Base-by-base conservation (phyloP, 2,888 invertebrate genomes). In the Xestoiulus laeticollis region DNA sequence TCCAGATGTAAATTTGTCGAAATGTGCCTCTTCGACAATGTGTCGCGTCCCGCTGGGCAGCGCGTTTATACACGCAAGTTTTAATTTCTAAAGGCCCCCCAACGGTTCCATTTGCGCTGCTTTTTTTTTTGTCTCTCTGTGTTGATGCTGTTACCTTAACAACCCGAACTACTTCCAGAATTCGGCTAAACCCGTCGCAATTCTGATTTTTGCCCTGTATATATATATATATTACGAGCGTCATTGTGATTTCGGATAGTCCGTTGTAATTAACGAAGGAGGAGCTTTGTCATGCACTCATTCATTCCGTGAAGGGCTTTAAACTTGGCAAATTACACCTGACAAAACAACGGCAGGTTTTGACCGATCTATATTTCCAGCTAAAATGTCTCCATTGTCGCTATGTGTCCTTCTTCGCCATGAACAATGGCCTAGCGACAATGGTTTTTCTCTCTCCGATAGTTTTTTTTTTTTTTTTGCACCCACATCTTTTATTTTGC, bases 101-200 rank as follows among this genome's bases (percentile, higher is more conserved):
- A 12, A 22, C 26, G 26, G 68, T 26, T 12, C 68, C 68, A 68
- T 68, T 26, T 26, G n/a, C 2, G 68, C 26, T 6, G 68, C 26
- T 48, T n/a, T 68, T n/a, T n/a, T n/a, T n/a, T 33, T 84, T 33
- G 84, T 84, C 38, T 22, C 2, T 3, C 22, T 84, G 84, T 84
- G 19, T 84, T 84, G 84, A 38, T 38, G 38, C 84, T 8, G 84
- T 84, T 84, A 38, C 84, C 84, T 12, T 84, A 84, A 84, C 84
- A 84, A 84, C 84, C 19, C 8, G 32, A n/a, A 33, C 43, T 22
- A 84, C 38, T 43, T 43, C 33, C 84, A 84, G 33, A 84, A 84
- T 68, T n/a, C 26, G n/a, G 6, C n/a, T 59, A 59, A 59, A 59
- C 59, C 1, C 6, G 43, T 10, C 5, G 4, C 59, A 1, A 26